Conservation (phyloP, 2,797 vertebrate species). For the Melanotaenia trifasciata region DNA sequence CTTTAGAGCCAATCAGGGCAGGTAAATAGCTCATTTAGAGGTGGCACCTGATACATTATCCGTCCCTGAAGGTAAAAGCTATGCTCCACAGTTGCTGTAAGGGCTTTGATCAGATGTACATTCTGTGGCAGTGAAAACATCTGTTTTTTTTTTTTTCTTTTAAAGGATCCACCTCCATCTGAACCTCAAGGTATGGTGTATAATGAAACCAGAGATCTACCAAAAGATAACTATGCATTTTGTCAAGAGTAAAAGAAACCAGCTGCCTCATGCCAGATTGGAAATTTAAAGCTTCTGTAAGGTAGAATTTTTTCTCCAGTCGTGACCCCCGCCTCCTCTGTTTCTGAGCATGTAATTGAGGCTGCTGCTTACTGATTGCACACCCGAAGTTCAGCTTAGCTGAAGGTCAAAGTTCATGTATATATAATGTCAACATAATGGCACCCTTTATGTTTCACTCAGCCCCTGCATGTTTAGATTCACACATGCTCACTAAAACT, state of each 20-base stretch:
- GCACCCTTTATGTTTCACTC: background rate
- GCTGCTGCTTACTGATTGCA: slow-evolving; percentile 60
- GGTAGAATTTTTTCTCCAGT: slow-evolving; percentile 8
- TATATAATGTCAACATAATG: slow-evolving; percentile 43
- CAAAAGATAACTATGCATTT: background rate
- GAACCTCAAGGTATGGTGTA: background rate
- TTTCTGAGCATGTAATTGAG: slow-evolving; percentile 52
- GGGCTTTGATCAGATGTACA: background rate
- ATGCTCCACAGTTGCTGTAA: background rate
- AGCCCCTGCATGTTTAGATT: background rate
- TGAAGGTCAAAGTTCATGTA: slow-evolving; percentile 57
- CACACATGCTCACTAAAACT: background rate
- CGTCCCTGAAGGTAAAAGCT: background rate
- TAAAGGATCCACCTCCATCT: background rate
- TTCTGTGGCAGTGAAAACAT: background rate
- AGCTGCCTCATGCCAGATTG: background rate
- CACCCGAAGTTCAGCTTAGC: slow-evolving; percentile 54
- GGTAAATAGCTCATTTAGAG: slow-evolving; percentile 11
- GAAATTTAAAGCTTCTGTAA: slow-evolving; percentile 8
- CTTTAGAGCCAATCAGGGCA: slow-evolving; percentile 52
- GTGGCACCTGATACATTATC: slow-evolving; percentile 15
- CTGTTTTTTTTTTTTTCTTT: background rate
- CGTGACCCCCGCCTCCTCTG: slow-evolving; percentile 17
- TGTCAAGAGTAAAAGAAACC: slow-evolving; percentile 11
- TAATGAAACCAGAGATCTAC: background rate